Evolutionary conservation across 92 coral and sea anemone genomes (phyloP).

Genomic region (Nematostella vectensis): DNA sequence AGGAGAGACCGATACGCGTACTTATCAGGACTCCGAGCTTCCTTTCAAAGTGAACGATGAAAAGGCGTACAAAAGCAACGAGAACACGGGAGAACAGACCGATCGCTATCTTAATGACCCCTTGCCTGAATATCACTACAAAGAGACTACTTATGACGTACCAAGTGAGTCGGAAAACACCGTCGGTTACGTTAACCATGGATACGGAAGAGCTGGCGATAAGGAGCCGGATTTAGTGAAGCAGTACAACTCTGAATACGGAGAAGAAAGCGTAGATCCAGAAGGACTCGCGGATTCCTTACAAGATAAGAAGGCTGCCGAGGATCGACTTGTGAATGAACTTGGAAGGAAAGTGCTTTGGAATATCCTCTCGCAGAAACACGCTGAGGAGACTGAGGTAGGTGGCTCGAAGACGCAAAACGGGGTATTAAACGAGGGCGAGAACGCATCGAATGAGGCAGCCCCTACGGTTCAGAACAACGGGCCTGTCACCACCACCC

Average conservation of each 20-base stretch:
- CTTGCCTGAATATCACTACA: slow-evolving; percentile 61
- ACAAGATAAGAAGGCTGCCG: slow-evolving; percentile 13
- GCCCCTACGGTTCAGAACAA: no score
- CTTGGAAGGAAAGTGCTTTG: slow-evolving; percentile 16
- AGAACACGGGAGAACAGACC: slow-evolving; percentile 17
- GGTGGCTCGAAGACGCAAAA: not conserved
- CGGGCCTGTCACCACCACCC: no score
- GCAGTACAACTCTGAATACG: not conserved
- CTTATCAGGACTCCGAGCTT: slow-evolving; percentile 1
- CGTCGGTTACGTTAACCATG: slow-evolving; percentile 7
- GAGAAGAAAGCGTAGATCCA: not conserved
- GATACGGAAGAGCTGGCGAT: not conserved
- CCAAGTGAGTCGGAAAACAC: slow-evolving; percentile 4
- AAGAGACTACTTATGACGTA: slow-evolving; percentile 28
- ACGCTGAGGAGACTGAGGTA: not conserved
- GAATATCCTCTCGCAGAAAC: slow-evolving; percentile 13
- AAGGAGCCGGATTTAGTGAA: not conserved
- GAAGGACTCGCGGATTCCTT: not conserved
- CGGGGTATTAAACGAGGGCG: no score
- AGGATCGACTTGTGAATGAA: slow-evolving; percentile 11
- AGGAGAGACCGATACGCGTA: not conserved
- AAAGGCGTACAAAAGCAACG: slow-evolving; percentile 1
- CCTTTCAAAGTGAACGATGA: slow-evolving; percentile 10
- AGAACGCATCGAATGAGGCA: no score
- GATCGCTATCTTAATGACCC: slow-evolving; percentile 41